Evolutionary conservation across 2,888 invertebrate species (phyloP), one percentile per base, ranked within the genome.

Genomic region (Coleophora deauratella): DNA sequence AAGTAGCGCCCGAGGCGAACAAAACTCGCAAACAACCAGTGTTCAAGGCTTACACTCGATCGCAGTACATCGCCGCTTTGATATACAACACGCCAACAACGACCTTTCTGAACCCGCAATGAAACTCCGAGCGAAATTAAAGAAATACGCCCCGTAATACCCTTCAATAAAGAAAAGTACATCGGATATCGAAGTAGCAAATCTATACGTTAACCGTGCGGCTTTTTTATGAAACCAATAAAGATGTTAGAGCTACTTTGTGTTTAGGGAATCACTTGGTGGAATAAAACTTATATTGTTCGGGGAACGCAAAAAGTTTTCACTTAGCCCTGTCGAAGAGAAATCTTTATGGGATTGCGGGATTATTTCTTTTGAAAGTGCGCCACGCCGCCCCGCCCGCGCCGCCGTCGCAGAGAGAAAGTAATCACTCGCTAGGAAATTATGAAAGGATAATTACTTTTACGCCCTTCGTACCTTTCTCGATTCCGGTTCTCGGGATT

Each of bases 211-310:
- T 72, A 68, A 74, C 67, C 65, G 66, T 46, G 70, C 53, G 67
- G 21, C 21, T 69, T 73, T 78, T 77, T 79, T 84, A 84, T 84
- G 79, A 82, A 82, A 78, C 74, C 81, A 77, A 82, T 84, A 84
- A 82, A 81, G 76, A 78, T 77, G 80, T 79, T 79, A 75, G 71
- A 75, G 77, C 77, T 81, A 84, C 81, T 84, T 82, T 84, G 82
- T 82, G 76, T 81, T 78, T 72, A 3, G 80, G 67, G 70, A 82
- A 81, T 84, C 77, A 77, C 75, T 77, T 73, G 67, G 71, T 73
- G 73, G 69, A 80, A 81, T 82, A 81, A 82, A 82, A 80, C 77
- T 84, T 82, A 81, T 81, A 81, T 82, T 80, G 79, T 77, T 80
- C 69, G 68, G 73, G 72, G 72, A 72, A 73, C 64, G 71, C 73